These are phyloP conservation scores for Arrhamphus sclerolepis DNA, from an alignment of 2,797 vertebrate genomes.

Conservation along the genomic window DNA sequence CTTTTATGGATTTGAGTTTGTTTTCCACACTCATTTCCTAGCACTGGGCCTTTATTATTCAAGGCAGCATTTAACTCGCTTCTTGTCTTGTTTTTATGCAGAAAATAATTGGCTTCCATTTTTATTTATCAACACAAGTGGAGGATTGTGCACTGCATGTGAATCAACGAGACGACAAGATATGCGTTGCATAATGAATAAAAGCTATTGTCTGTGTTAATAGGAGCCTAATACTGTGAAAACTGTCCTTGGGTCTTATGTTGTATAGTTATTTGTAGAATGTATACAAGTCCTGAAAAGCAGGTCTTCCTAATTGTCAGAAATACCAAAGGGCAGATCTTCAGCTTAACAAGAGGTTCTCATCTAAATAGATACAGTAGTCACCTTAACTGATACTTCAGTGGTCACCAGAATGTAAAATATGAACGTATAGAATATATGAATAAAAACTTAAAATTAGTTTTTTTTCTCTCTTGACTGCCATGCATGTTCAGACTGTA, in stretches of 20 bases:
- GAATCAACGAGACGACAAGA: constrained; percentile 25
- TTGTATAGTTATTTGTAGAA: background rate
- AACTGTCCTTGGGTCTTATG: background rate
- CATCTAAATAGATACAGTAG: background rate
- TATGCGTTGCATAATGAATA: constrained; percentile 22
- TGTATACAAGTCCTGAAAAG: background rate
- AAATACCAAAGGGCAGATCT: background rate
- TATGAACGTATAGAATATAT: background rate
- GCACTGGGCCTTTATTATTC: constrained; percentile 34
- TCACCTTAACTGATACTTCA: background rate
- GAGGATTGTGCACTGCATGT: constrained; percentile 26
- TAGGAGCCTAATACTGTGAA: constrained; percentile 1
- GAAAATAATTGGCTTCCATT: constrained; percentile 26
- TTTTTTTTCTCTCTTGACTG: too few species aligned
- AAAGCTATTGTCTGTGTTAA: constrained; percentile 13
- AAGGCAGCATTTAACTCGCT: background rate
- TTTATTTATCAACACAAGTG: constrained; percentile 38
- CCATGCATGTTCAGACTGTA: background rate
- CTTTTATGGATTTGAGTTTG: constrained; percentile 47
- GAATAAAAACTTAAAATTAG: background rate
- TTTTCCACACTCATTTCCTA: constrained; percentile 29
- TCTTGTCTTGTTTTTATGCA: constrained; percentile 7
- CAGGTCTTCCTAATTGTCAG: background rate
- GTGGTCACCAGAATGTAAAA: background rate
- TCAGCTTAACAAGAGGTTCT: background rate